phyloP scores from a whole-genome alignment of 1,140 invertebrate species.

The Drosophila micromelanica region DNA sequence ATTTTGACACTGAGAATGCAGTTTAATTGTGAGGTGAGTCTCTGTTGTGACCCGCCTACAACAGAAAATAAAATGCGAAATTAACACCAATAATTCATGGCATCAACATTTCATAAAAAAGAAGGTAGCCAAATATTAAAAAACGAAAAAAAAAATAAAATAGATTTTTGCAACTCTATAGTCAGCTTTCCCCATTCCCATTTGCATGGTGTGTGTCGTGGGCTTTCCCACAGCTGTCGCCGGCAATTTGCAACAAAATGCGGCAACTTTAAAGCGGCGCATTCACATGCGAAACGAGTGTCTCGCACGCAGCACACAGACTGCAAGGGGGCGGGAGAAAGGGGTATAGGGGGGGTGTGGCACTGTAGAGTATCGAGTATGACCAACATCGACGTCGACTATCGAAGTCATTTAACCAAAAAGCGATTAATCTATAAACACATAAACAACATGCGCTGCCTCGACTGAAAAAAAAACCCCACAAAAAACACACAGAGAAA shows the following conservation, averaged over 20 bases:
- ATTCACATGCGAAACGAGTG: slow-evolving; percentile 1
- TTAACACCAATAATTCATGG: not conserved
- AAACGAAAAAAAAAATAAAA: too few relatives aligned
- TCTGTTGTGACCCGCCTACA: too few relatives aligned
- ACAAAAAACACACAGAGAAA: slow-evolving; percentile 10
- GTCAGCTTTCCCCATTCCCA: not conserved
- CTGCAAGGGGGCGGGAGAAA: not conserved
- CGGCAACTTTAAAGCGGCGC: slow-evolving; percentile 40
- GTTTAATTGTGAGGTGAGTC: too few relatives aligned
- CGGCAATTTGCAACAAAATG: slow-evolving; percentile 59
- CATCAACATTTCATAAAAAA: too few relatives aligned
- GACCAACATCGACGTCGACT: slow-evolving; percentile 39
- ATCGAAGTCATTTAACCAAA: slow-evolving; percentile 81
- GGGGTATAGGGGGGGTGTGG: not conserved
- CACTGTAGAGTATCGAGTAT: not conserved
- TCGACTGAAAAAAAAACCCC: not conserved
- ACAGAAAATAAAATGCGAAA: not conserved
- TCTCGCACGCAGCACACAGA: slow-evolving; percentile 2
- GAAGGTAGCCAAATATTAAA: not conserved
- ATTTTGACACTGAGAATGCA: too few relatives aligned
- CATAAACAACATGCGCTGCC: slow-evolving; percentile 78
- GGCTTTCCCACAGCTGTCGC: slow-evolving; percentile 40
- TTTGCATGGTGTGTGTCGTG: not conserved
- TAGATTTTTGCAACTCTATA: too few relatives aligned
- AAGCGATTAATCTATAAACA: slow-evolving; percentile 84